Evolutionary conservation across 2,888 invertebrate species (phyloP).

Genomic region (Mechanitis mazaeus): DNA sequence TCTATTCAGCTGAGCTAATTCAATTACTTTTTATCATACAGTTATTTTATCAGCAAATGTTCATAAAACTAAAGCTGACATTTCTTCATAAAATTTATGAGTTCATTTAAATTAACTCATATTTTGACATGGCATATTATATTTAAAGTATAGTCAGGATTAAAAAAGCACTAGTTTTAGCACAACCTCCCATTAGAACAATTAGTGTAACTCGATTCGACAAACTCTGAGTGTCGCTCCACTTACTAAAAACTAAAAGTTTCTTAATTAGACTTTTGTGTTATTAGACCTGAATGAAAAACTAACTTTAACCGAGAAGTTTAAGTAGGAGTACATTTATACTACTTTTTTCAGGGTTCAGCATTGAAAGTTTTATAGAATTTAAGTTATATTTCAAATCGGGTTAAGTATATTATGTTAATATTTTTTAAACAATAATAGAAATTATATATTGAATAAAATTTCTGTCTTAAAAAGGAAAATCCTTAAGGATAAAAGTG

Average conservation of each 20-base stretch:
- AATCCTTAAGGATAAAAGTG: not conserved
- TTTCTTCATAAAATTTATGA: not conserved
- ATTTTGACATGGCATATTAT: slow-evolving; percentile 5
- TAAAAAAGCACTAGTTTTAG: slow-evolving; percentile 18
- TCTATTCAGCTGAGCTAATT: not conserved
- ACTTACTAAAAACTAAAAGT: slow-evolving; percentile 25
- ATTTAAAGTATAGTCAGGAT: slow-evolving; percentile 8
- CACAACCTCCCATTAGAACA: slow-evolving; percentile 24
- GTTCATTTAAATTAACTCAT: not conserved
- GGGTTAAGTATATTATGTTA: not conserved
- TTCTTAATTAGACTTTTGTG: slow-evolving; percentile 32
- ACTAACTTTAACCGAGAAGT: slow-evolving; percentile 23
- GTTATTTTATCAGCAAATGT: not conserved
- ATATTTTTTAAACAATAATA: too few relatives aligned
- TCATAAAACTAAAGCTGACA: not conserved
- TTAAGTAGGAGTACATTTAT: slow-evolving; percentile 22
- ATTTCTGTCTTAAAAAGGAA: too few relatives aligned
- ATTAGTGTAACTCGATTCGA: slow-evolving; percentile 24
- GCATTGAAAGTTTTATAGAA: not conserved
- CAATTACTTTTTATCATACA: not conserved
- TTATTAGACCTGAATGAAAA: slow-evolving; percentile 26
- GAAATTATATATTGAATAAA: not conserved
- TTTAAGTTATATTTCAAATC: too few relatives aligned
- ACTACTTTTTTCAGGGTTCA: slow-evolving; percentile 18
- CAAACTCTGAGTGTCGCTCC: slow-evolving; percentile 21